Evolutionary conservation across 1,140 invertebrate species (phyloP), one percentile per base, ranked within the genome.

Genomic region (Eupristina koningsbergeri): DNA sequence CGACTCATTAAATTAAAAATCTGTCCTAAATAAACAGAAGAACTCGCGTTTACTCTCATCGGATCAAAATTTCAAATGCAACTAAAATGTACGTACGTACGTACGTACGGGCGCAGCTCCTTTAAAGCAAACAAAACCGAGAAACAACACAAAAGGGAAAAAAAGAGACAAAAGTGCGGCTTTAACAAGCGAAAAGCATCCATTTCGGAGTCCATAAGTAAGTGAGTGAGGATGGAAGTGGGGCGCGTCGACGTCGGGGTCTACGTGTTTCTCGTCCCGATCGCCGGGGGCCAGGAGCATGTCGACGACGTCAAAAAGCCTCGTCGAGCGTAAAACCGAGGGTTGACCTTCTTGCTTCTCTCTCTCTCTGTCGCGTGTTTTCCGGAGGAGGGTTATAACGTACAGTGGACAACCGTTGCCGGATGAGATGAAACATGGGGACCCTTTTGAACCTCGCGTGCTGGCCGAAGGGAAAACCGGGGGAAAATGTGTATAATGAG

Each of bases 161-260:
- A n/a, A 45, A 45, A 47, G 41, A 45, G 5, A 41, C 63, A 53
- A 73, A 73, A 81, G 67, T 79, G 34, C 45, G 71, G 73, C 74
- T 64, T 82, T 77, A 82, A 75, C 80, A 63, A 81, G 80, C 71
- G 80, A 50, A 50, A 61, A 75, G 80, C 71, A 81, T 81, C 71
- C 80, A 74, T 81, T 81, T 61, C 80, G 31, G n/a, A 67, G 79
- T 80, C 63, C 79, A 69, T 76, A 76, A 76, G 47, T 76, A 78
- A 78, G 36, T 13, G 75, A 61, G 50, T 39, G 63, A 50, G 58
- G 5, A n/a, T 7, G 19, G 78, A 22, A 47, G 64, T 13, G 78
- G 19, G 29, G 78, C n/a, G 39, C 34, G 36, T 41, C 34, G 36
- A 47, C 71, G 26, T 13, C 50, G 29, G 26, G 29, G 45, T 36